Percentiles rank a stretch among this genome's conserved stretches.
Conservation (phyloP, 2,797 vertebrate genomes). For the Enteromius anoplus region DNA sequence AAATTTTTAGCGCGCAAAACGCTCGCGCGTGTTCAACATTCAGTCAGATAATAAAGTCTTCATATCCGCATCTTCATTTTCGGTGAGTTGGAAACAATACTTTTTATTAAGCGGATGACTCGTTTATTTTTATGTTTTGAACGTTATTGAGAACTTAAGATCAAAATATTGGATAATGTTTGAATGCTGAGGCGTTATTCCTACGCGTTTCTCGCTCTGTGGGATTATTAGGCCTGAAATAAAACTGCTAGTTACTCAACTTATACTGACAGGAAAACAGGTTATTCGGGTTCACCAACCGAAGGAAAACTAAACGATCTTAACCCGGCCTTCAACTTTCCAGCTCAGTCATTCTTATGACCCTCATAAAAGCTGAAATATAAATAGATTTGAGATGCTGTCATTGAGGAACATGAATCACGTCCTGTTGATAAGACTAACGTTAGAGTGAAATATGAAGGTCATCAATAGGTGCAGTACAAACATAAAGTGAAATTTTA, state of each 20-base stretch:
- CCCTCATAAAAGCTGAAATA: constrained; percentile 39
- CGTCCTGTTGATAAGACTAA: background rate
- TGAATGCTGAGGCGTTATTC: background rate
- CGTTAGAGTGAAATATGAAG: background rate
- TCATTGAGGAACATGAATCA: background rate
- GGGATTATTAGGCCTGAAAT: background rate
- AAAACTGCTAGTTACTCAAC: background rate
- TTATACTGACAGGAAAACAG: background rate
- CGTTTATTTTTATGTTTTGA: background rate
- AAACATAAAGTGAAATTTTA: constrained; percentile 7
- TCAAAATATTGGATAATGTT: background rate
- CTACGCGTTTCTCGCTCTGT: background rate
- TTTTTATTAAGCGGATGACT: no score
- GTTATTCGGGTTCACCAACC: constrained; percentile 52
- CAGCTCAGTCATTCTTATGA: constrained; percentile 51
- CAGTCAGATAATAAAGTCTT: background rate
- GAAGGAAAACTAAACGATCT: constrained; percentile 1
- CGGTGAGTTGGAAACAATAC: background rate
- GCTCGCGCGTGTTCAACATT: background rate
- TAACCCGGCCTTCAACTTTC: constrained; percentile 73
- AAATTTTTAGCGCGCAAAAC: background rate
- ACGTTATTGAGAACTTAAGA: background rate
- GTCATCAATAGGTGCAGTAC: no score
- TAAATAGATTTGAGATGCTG: constrained; percentile 43
- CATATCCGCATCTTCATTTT: background rate